Evolutionary conservation across 2,113 vertebrate species (phyloP).

Genomic region (Pomatorhinus ruficollis): DNA sequence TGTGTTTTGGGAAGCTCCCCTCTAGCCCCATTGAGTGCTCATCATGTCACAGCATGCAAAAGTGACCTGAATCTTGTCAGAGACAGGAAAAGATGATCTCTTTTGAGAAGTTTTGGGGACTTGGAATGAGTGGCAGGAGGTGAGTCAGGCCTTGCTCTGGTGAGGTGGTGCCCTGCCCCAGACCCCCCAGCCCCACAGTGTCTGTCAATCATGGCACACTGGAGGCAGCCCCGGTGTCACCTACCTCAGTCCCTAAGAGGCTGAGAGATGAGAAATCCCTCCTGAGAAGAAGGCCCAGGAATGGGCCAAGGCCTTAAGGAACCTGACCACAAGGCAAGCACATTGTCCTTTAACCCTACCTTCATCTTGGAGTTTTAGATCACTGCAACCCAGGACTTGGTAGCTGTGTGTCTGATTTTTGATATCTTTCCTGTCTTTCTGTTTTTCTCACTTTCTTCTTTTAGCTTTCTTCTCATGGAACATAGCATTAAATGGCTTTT

Average conservation of each 20-base stretch:
- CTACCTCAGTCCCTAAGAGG: background rate
- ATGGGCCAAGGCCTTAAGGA: background rate
- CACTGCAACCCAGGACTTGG: accelerated
- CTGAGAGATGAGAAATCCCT: background rate
- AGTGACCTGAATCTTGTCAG: background rate
- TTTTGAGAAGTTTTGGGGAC: background rate
- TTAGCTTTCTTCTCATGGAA: background rate
- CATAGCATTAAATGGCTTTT: accelerated
- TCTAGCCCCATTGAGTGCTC: background rate
- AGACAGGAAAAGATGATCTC: background rate
- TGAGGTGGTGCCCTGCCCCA: background rate
- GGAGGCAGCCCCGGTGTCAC: background rate
- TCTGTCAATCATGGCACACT: background rate
- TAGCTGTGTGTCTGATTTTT: background rate
- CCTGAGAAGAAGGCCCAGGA: background rate
- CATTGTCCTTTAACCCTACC: background rate
- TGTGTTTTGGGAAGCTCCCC: background rate
- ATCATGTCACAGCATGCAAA: background rate
- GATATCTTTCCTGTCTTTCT: background rate
- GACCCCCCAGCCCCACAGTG: background rate
- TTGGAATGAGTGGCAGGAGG: background rate
- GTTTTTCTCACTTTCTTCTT: background rate
- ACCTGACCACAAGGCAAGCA: background rate
- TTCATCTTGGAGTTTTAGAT: background rate
- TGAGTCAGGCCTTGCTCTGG: background rate